Evolutionary conservation across 2,797 vertebrate genomes (phyloP).

Genomic region (Myiotriccus ornatus): DNA sequence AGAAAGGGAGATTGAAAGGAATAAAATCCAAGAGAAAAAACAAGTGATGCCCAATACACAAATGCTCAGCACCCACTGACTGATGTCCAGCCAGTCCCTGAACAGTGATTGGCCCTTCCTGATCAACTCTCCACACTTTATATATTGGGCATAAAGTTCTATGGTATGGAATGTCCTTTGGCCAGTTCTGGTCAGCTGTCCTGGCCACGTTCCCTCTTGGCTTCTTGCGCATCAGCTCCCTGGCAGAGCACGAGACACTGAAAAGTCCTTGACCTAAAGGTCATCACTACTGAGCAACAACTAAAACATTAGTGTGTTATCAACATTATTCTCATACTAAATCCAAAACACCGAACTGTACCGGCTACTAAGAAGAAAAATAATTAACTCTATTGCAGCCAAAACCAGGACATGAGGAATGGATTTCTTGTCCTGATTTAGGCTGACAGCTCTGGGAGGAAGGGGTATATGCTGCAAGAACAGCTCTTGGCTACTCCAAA

Average conservation of each 20-base stretch:
- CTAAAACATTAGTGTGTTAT: too few relatives aligned
- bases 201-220: neutral
- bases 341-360: neutral
- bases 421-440: neutral
- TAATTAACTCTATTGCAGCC: neutral
- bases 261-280: neutral
- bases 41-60: neutral
- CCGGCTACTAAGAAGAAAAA: neutral
- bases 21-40: neutral
- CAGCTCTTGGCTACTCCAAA: neutral
- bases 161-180: neutral
- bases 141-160: neutral
- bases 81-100: neutral
- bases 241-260: neutral
- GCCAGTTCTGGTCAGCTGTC: neutral
- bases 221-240: neutral
- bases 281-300: neutral
- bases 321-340: neutral
- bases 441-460: neutral
- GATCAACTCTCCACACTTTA: neutral
- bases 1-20: neutral
- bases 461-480: neutral
- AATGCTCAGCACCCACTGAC: fast-evolving
- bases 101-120: neutral
- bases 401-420: neutral